A percentile compares a stretch with the other conserved stretches of the same genome.
Conservation (phyloP, 2,888 invertebrate genomes). For the Pocota personata region DNA sequence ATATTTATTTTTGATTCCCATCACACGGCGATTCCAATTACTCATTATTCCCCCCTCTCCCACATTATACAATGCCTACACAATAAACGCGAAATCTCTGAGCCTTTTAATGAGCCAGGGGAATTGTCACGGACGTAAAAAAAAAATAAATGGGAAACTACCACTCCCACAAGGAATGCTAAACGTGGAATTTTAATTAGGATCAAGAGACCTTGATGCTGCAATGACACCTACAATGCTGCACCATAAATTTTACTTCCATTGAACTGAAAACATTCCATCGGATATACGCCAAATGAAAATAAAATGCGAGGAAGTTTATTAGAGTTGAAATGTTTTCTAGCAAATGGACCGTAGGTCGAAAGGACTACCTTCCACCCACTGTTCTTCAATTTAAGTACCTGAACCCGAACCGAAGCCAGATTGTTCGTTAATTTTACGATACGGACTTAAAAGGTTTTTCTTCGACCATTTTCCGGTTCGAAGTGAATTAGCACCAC, state of each 20-base stretch:
- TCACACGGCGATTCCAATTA: background rate
- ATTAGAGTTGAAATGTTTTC: background rate
- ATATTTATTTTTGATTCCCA: background rate
- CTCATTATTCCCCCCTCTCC: background rate
- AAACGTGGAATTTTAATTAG: background rate
- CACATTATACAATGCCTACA: background rate
- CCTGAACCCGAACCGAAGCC: background rate
- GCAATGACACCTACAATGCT: background rate
- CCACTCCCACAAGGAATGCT: background rate
- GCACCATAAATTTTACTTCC: background rate
- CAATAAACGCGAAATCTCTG: background rate
- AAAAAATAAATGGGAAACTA: background rate
- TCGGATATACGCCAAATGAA: background rate
- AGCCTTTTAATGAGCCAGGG: background rate
- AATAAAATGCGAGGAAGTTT: background rate
- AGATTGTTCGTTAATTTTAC: constrained; percentile 13
- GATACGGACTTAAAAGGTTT: background rate
- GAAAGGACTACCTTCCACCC: background rate
- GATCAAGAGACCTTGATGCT: background rate
- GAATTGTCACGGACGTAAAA: background rate
- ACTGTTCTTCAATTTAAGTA: background rate
- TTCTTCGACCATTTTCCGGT: background rate
- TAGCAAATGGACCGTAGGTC: background rate
- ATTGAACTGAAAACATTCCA: background rate
- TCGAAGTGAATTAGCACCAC: background rate